phyloP scores from a whole-genome alignment of 2,113 vertebrate genomes.

The Podarcis raffonei region DNA sequence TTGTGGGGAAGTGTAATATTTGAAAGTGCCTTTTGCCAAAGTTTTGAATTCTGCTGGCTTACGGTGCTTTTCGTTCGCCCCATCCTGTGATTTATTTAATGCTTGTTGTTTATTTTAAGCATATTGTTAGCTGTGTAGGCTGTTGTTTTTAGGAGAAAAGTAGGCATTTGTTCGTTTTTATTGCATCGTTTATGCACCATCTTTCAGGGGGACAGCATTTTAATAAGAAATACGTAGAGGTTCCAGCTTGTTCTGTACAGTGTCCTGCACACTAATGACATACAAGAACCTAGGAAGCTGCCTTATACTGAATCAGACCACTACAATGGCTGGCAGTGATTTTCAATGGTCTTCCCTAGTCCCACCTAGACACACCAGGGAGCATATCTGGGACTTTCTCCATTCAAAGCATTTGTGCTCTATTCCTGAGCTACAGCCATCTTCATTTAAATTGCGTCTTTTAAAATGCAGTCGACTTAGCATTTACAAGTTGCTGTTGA shows the following conservation, averaged over 20 bases:
- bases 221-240: neutral
- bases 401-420: neutral
- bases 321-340: too few relatives aligned
- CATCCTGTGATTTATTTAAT: neutral
- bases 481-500: neutral
- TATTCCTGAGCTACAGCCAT: neutral
- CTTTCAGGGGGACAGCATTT: neutral
- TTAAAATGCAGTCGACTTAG: neutral
- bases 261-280: too few relatives aligned
- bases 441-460: neutral
- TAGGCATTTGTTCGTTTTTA: too few relatives aligned
- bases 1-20: too few relatives aligned
- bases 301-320: too few relatives aligned
- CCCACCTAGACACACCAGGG: neutral
- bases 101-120: neutral
- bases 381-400: neutral
- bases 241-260: neutral
- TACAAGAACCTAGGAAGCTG: too few relatives aligned
- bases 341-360: neutral
- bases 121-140: neutral
- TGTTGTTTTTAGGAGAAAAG: neutral
- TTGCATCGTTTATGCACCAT: too few relatives aligned
- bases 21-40: neutral
- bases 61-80: neutral
- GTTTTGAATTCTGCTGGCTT: neutral